phyloP scores from a whole-genome alignment of 2,888 invertebrate species.

The Drosophila kuntzei region DNA sequence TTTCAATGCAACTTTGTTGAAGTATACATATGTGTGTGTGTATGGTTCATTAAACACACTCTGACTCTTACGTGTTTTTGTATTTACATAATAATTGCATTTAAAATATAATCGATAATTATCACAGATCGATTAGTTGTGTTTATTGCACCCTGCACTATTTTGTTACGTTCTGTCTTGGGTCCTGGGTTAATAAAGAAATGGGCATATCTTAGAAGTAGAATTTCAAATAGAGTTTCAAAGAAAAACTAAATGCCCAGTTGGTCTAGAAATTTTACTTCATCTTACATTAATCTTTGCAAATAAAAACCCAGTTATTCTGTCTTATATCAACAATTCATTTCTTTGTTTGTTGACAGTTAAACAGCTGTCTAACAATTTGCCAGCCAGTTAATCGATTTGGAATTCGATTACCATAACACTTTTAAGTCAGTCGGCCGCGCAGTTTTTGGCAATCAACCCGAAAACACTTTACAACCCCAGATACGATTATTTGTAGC shows the following conservation, averaged over 20 bases:
- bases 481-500: constrained; percentile 25
- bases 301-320: background rate
- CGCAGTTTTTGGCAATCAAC: constrained; percentile 48
- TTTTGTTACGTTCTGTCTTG: background rate
- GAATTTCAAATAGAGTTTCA: background rate
- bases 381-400: constrained; percentile 71
- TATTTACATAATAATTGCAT: constrained; percentile 66
- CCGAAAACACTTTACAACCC: constrained; percentile 65
- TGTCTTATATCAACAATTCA: background rate
- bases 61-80: constrained; percentile 36
- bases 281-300: too few relatives aligned
- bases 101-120: constrained; percentile 56
- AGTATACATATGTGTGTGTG: constrained; percentile 10
- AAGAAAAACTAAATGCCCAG: too few relatives aligned
- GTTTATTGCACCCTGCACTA: constrained; percentile 32
- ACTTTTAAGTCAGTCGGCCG: constrained; percentile 50
- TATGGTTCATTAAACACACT: constrained; percentile 58
- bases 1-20: constrained; percentile 62
- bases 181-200: too few relatives aligned
- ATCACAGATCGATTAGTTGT: constrained; percentile 44
- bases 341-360: background rate
- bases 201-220: background rate
- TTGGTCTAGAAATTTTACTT: background rate
- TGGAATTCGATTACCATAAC: constrained; percentile 71
- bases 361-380: constrained; percentile 16